Percentiles rank a stretch among this genome's conserved stretches.
Evolutionary conservation across 1,140 invertebrate genomes (phyloP).

Genomic region (Scylla paramamosain): DNA sequence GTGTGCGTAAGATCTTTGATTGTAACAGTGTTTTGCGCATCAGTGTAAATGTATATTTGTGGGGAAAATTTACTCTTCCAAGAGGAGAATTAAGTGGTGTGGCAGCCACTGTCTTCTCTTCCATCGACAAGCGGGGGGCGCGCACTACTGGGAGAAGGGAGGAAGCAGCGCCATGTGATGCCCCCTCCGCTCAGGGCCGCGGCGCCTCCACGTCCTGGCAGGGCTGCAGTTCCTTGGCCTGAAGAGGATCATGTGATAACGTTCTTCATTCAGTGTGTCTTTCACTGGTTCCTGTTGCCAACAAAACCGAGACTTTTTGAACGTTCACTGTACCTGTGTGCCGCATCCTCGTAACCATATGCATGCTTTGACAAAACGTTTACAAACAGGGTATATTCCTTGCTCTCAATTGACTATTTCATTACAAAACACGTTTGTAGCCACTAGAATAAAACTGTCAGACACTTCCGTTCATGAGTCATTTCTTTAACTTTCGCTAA

Average conservation of each 20-base stretch:
- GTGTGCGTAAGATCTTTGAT: neutral
- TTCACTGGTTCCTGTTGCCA: slow-evolving; percentile 1
- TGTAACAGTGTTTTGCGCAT: neutral
- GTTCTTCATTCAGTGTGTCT: slow-evolving; percentile 13
- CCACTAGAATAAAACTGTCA: neutral
- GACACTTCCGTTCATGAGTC: neutral
- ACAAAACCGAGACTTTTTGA: neutral
- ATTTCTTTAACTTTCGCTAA: neutral
- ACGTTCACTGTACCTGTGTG: slow-evolving; percentile 8
- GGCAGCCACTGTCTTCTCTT: neutral
- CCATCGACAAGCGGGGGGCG: neutral
- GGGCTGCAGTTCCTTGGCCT: neutral
- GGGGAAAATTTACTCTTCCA: neutral
- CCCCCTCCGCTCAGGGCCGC: too few species aligned
- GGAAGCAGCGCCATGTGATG: neutral
- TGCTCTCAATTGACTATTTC: neutral
- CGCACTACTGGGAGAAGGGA: neutral
- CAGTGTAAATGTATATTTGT: neutral
- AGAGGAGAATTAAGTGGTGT: neutral
- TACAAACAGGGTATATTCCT: slow-evolving; percentile 23
- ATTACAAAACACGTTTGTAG: slow-evolving; percentile 14
- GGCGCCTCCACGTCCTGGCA: neutral
- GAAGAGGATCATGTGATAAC: neutral
- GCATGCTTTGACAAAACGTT: neutral
- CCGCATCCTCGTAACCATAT: neutral